Evolutionary conservation across 2,797 vertebrate genomes (phyloP), one percentile per base, ranked within the genome.

Genomic region (Siniperca scherzeri): DNA sequence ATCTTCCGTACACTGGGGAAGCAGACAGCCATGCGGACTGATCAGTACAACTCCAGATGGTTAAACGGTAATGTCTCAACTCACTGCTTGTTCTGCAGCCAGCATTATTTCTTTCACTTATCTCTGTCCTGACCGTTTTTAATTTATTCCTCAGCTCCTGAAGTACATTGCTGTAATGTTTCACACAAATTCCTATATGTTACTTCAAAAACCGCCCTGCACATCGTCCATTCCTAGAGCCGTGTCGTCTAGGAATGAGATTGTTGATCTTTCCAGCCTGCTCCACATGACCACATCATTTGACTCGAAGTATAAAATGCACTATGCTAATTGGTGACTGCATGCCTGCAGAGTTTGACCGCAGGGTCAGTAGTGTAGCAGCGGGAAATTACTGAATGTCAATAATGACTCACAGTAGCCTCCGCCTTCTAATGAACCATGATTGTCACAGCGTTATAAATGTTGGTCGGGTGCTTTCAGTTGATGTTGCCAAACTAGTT

Each of bases 41-140:
- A 99, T 93, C 99, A 99, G 95, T 99, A 99, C 95, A 99, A 99
- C 90, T 99, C 99, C 66, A 98, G 98, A 93, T 99, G 99, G 99
- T 96, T 99, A 79, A 99, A 99, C 0, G 99, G 99, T 99, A 93
- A 92, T 60, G 82, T 87, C 89, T 84, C 74, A 50, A 61, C 70
- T 86, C 77, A 17, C 55, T 1, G 53, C 69, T 86, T 77, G 70
- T 81, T 77, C 77, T 78, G 59, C 69, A 52, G 74, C 79, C 88
- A 77, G 72, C 75, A 56, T 77, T 48, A 40, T 75, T 82, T 80
- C 48, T 40, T 76, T 62, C 40, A 57, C 81, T 86, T 57, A 56
- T 78, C 52, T 83, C 71, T 64, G 65, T 74, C 69, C 74, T 67
- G 60, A 44, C 46, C 27, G 1, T 69, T 90, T 81, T 84, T 52